Evolutionary conservation across 2,113 vertebrate species (phyloP), one percentile per base, ranked within the genome.

Genomic region (Pangasianodon gigas): DNA sequence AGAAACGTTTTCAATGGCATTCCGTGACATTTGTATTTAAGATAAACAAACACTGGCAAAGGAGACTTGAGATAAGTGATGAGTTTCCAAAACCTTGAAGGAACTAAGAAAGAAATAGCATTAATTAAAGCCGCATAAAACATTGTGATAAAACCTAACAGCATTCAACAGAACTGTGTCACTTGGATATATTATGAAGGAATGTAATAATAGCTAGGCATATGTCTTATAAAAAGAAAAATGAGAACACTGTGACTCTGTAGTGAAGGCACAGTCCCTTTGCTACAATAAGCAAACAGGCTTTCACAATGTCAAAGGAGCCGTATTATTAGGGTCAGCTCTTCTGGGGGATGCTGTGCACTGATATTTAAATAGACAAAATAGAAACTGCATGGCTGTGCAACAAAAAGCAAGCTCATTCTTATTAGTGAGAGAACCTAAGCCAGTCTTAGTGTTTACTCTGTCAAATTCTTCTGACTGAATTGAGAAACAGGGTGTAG

Each of bases 271-370:
- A 87, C 84, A 75, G 84, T 87, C 82, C 60, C 51, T 89, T 81
- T 67, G 24, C 48, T 60, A 88, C 41, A 79, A n/a, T 21, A 13
- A 80, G 74, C 41, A 90, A 83, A 65, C 89, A 90, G 80, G 58
- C 41, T 91, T 88, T 85, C 69, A 75, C 71, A 44, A 62, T 60
- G 51, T 89, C 90, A 90, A 74, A 80, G 84, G 8, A 81, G 81
- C 46, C 41, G 62, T 77, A 62, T 81, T 84, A 89, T 91, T 85
- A 90, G 85, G 87, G 91, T 92, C 89, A 83, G 62, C 48, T 82
- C 83, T 77, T 90, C 81, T 71, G 89, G 51, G 84, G 81, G 75
- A 85, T 82, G 86, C 60, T 51, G 32, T 56, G 18, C n/a, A 37
- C 65, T 60, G 46, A 89, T 62, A 89, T 81, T 84, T 71, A 71